Evolutionary conservation across 2,797 vertebrate genomes (phyloP).

Genomic region (Mus minutoides): DNA sequence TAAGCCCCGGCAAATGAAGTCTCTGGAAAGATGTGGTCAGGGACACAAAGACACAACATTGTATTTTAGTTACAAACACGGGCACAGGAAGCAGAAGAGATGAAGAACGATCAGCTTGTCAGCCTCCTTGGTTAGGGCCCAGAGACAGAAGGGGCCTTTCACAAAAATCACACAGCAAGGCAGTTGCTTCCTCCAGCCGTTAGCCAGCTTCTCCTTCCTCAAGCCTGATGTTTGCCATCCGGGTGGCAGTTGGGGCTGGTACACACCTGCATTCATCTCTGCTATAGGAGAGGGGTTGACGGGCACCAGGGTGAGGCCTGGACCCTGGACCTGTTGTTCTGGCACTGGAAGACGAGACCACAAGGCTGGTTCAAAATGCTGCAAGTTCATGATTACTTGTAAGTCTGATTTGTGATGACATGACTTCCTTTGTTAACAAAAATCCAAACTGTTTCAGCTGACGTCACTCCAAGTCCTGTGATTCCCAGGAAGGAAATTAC

Average conservation of each 20-base stretch:
- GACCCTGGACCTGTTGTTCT: neutral
- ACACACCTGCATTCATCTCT: neutral
- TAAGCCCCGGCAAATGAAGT: neutral
- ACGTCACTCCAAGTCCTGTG: neutral
- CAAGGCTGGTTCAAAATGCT: constrained; percentile 27
- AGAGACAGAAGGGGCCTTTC: neutral
- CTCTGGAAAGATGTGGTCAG: neutral
- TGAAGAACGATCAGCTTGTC: neutral
- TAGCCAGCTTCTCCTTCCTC: neutral
- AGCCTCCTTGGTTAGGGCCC: neutral
- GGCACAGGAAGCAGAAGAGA: neutral
- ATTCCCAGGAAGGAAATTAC: constrained; percentile 24
- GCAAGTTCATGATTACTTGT: constrained; percentile 17
- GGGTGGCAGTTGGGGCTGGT: neutral
- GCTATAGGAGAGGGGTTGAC: neutral
- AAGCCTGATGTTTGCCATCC: neutral
- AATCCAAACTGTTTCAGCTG: constrained; percentile 14
- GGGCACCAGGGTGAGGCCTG: neutral
- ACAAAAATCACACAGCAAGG: neutral
- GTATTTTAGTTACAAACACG: neutral
- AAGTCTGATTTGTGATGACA: constrained; percentile 27
- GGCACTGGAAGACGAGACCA: constrained; percentile 26
- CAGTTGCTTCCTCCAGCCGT: neutral
- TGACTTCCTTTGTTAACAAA: constrained; percentile 45
- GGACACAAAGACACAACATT: neutral